These are phyloP conservation scores for Tryphoninae sp. DNA, from an alignment of 2,888 invertebrate species.

Conservation along the genomic window DNA sequence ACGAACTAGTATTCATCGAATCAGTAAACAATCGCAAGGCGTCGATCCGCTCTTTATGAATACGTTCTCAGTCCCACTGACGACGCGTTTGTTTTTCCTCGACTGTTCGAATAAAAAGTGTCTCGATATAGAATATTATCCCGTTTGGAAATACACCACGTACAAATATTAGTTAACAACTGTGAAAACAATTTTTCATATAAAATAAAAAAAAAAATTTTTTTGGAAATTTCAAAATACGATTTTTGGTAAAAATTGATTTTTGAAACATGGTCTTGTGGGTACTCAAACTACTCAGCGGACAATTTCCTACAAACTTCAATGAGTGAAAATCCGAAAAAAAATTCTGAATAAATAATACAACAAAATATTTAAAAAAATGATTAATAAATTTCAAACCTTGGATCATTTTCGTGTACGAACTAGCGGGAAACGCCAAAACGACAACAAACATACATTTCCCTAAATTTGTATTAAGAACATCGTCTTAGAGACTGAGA, in stretches of 20 bases:
- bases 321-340: neutral
- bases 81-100: neutral
- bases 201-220: neutral
- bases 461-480: neutral
- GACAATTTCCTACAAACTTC: neutral
- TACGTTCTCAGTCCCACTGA: constrained; percentile 1
- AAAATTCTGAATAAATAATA: neutral
- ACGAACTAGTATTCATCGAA: constrained; percentile 31
- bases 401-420: neutral
- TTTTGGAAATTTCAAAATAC: neutral
- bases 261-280: neutral
- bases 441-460: neutral
- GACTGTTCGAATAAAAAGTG: neutral
- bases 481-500: neutral
- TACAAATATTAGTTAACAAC: neutral
- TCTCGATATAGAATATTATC: neutral
- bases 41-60: neutral
- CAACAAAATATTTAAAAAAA: neutral
- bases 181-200: neutral
- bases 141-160: too few relatives aligned
- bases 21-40: constrained; percentile 12
- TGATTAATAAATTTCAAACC: neutral
- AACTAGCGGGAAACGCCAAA: too few relatives aligned
- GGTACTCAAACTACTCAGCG: constrained; percentile 28
- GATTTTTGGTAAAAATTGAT: neutral